phyloP scores from a whole-genome alignment of 2,888 invertebrate genomes.

The Ochlodes sylvanus region DNA sequence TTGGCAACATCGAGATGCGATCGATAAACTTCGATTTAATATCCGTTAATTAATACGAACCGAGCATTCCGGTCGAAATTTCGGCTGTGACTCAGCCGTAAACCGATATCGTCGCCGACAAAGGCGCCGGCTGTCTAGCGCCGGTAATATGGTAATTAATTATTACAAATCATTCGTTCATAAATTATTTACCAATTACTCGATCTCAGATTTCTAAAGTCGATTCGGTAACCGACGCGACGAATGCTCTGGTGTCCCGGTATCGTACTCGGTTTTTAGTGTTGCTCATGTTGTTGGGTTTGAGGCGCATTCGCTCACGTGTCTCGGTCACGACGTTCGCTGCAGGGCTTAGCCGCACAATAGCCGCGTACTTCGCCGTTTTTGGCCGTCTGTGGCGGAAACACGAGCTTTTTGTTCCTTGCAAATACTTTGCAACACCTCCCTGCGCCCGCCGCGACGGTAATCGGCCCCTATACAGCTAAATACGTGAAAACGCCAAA shows the following conservation, averaged over 20 bases:
- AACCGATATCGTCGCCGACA: conserved; percentile 77
- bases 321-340: conserved; percentile 48
- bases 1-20: conserved; percentile 81
- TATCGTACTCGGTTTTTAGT: conserved; percentile 29
- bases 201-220: conserved; percentile 55
- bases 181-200: conserved; percentile 73
- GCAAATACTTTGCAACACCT: conserved; percentile 72
- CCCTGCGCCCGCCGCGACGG: conserved; percentile 48
- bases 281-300: conserved; percentile 15
- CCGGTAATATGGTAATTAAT: conserved; percentile 83
- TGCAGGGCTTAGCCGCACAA: conserved; percentile 62
- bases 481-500: conserved; percentile 49
- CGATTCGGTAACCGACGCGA: conserved; percentile 43
- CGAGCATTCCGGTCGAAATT: conserved; percentile 77
- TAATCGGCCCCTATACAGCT: conserved; percentile 51
- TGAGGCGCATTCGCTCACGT: conserved; percentile 66
- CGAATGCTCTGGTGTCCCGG: conserved; percentile 12
- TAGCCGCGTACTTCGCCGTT: conserved; percentile 63
- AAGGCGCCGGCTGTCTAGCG: conserved; percentile 75
- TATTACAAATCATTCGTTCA: conserved; percentile 76
- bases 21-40: conserved; percentile 83
- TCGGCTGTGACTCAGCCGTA: conserved; percentile 78
- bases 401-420: conserved; percentile 63
- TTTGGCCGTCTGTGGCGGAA: conserved; percentile 67
- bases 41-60: conserved; percentile 84